Evolutionary conservation across 2,888 invertebrate species (phyloP), one percentile per base, ranked within the genome.

Genomic region (Lepidochitona cinerea): DNA sequence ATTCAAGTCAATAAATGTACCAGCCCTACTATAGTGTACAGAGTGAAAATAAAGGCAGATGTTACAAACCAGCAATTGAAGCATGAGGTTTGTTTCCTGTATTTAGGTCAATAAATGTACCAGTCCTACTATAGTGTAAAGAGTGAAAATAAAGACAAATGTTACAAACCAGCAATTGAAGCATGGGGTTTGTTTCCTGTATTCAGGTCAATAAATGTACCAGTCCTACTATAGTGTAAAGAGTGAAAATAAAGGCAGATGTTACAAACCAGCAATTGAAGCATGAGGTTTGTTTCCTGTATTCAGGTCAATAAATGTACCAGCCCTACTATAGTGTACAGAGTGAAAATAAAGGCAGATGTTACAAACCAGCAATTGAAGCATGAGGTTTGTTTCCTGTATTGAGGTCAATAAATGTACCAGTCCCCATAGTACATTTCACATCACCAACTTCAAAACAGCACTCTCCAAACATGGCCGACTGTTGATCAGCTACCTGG

Each of bases 401-500:
- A 76, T 89, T 90, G 36, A 87, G 75, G 75, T 88, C 86, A 36
- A 89, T 73, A 74, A 89, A 90, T 23, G 87, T 87, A 5, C 89
- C 89, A 0, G 90, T 93, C 86, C 97, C 98, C 0, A 76, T 92
- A 89, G 98, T 98, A 89, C 95, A 96, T 91, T 99, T 99, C 0
- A 97, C 96, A 87, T 96, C 95, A 0, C 97, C 98, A 0, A 94
- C 94, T 70, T 94, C 93, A 71, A 97, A 93, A 87, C 98, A 98
- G 91, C 95, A 94, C 89, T 98, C 97, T 0, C 98, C 98, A 4
- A 98, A 94, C 65, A 97, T 91, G 0, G 97, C 96, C 0, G 97
- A 94, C 90, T 97, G 98, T 89, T 99, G 99, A 91, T 99, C 99
- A 26, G 98, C 98, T 87, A 97, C 86, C 89, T 89, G 74, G 0